These are phyloP conservation scores for Etheostoma perlongum DNA, from an alignment of 2,797 vertebrate genomes.

Conservation along the genomic window DNA sequence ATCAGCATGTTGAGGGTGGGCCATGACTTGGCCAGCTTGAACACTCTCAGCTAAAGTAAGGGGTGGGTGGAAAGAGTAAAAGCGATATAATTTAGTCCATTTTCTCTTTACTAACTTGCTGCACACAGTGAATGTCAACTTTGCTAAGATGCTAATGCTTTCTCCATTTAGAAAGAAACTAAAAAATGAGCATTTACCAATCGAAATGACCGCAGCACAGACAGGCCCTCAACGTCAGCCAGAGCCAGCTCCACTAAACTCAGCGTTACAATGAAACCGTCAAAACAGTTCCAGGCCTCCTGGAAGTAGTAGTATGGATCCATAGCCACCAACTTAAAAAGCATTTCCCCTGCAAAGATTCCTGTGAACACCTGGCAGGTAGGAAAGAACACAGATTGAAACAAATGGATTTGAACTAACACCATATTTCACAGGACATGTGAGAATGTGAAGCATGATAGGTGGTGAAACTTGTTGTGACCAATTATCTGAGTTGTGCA, in stretches of 20 bases:
- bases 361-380: slow-evolving; percentile 94
- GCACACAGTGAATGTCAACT: neutral
- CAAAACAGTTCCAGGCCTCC: slow-evolving; percentile 99
- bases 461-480: neutral
- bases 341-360: slow-evolving; percentile 99
- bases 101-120: slow-evolving; percentile 13
- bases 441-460: slow-evolving; percentile 1
- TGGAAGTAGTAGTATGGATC: slow-evolving; percentile 99
- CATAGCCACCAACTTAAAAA: slow-evolving; percentile 98
- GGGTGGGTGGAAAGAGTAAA: slow-evolving; percentile 22
- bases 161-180: neutral
- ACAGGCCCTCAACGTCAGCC: slow-evolving; percentile 95
- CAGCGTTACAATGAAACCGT: slow-evolving; percentile 97
- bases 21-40: slow-evolving; percentile 99
- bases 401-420: slow-evolving; percentile 21
- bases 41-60: slow-evolving; percentile 92
- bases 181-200: slow-evolving; percentile 86
- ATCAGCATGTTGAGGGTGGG: slow-evolving; percentile 99
- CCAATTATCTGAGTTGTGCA: slow-evolving; percentile 1
- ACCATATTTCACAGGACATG: slow-evolving; percentile 4
- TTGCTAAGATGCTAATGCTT: neutral
- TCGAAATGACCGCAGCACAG: slow-evolving; percentile 98
- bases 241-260: slow-evolving; percentile 97
- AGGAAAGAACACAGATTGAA: slow-evolving; percentile 34
- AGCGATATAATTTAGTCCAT: slow-evolving; percentile 40